Evolutionary conservation across 2,113 vertebrate genomes (phyloP).

Genomic region (Aplodontia rufa): DNA sequence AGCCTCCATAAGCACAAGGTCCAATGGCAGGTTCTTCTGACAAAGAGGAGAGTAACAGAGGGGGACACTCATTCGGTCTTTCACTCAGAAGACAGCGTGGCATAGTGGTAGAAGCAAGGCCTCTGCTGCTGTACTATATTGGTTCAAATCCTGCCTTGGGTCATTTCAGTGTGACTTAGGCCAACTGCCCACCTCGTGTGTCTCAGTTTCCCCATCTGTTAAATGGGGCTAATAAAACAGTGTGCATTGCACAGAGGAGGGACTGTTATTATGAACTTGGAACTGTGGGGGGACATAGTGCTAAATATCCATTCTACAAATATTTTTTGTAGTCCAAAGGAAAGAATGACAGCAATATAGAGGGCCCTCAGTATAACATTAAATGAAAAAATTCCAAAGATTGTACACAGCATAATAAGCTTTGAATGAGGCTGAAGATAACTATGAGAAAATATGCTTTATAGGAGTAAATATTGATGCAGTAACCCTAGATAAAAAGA

Average conservation of each 20-base stretch:
- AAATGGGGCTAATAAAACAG: background rate
- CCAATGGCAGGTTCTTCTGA: background rate
- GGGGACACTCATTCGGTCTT: background rate
- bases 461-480: background rate
- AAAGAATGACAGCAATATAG: background rate
- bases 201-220: background rate
- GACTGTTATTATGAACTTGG: background rate
- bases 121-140: background rate
- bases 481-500: background rate
- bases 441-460: background rate
- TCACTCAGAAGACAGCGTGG: background rate
- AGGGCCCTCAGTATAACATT: background rate
- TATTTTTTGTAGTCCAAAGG: background rate
- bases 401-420: background rate
- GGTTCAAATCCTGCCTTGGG: slow-evolving; percentile 11
- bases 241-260: background rate
- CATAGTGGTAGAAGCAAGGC: background rate
- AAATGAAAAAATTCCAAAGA: background rate
- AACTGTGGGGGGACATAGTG: background rate
- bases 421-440: background rate
- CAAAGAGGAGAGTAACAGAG: background rate
- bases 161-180: background rate
- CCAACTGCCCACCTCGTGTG: background rate
- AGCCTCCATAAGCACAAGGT: background rate
- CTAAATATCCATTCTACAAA: background rate